Conservation (phyloP, 2,888 invertebrate genomes). For the Ormyrus nitidulus region DNA sequence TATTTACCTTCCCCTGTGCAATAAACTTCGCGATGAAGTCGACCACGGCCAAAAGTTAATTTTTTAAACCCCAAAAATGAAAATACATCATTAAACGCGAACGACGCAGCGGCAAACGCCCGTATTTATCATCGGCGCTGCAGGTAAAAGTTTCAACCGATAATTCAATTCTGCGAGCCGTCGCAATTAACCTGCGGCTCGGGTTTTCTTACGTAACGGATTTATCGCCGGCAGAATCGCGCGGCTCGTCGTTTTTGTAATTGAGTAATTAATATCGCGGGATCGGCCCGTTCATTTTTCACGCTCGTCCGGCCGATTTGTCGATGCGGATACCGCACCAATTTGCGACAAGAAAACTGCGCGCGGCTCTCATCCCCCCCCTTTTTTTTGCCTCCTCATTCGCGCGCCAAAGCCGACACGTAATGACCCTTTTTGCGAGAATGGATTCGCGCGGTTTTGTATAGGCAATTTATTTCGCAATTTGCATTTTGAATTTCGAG, state of each 20-base stretch:
- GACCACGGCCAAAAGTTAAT: too few species aligned
- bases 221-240: not conserved
- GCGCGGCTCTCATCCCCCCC: too few species aligned
- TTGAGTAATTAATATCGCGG: constrained; percentile 41
- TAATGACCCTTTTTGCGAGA: constrained; percentile 22
- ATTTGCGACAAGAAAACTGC: constrained; percentile 27
- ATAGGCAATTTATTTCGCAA: not conserved
- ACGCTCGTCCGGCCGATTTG: constrained; percentile 17
- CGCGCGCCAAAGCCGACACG: not conserved
- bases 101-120: not conserved
- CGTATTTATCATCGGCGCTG: constrained; percentile 5
- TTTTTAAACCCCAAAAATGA: too few species aligned
- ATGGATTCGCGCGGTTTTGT: not conserved
- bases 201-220: constrained; percentile 39
- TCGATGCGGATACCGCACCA: not conserved
- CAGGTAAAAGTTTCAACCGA: constrained; percentile 15
- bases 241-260: constrained; percentile 36
- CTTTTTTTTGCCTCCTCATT: not conserved
- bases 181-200: constrained; percentile 11
- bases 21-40: too few species aligned
- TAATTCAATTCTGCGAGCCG: constrained; percentile 28
- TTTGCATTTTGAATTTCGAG: constrained; percentile 11
- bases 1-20: too few species aligned
- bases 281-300: constrained; percentile 35
- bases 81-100: not conserved